These are phyloP conservation scores for Dromius quadrimaculatus DNA, from an alignment of 2,888 invertebrate genomes.

Conservation along the genomic window DNA sequence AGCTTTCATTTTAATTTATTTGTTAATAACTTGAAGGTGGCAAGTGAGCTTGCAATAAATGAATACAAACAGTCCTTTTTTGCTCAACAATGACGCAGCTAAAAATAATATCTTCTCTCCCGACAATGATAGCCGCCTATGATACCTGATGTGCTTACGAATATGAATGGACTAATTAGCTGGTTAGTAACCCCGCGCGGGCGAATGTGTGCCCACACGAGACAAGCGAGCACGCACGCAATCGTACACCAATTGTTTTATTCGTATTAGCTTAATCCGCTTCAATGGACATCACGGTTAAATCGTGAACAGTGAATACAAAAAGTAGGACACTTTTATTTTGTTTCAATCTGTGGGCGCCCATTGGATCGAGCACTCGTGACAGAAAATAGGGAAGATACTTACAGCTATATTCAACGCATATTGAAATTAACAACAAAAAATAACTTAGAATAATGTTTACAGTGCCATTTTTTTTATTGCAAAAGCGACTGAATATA, in stretches of 20 bases:
- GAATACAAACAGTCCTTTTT: too few species aligned
- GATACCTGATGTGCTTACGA: slow-evolving; percentile 46
- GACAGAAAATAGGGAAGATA: too few species aligned
- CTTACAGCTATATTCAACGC: too few species aligned
- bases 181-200: slow-evolving; percentile 48
- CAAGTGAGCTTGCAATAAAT: too few species aligned
- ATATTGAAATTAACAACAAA: too few species aligned
- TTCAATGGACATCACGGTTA: slow-evolving; percentile 49
- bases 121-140: neutral
- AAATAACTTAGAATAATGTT: too few species aligned
- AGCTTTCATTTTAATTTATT: too few species aligned
- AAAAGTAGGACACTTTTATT: slow-evolving; percentile 30
- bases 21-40: too few species aligned
- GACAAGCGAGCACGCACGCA: slow-evolving; percentile 7
- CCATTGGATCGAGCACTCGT: too few species aligned
- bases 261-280: slow-evolving; percentile 46
- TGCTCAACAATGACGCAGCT: slow-evolving; percentile 27
- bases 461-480: too few species aligned
- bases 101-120: slow-evolving; percentile 4
- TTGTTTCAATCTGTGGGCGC: too few species aligned
- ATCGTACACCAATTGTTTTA: slow-evolving; percentile 42
- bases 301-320: slow-evolving; percentile 37
- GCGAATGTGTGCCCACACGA: slow-evolving; percentile 28
- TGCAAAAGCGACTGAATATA: too few species aligned
- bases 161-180: slow-evolving; percentile 50